Conservation (phyloP, 2,113 vertebrate species). For the Globicephala melas region DNA sequence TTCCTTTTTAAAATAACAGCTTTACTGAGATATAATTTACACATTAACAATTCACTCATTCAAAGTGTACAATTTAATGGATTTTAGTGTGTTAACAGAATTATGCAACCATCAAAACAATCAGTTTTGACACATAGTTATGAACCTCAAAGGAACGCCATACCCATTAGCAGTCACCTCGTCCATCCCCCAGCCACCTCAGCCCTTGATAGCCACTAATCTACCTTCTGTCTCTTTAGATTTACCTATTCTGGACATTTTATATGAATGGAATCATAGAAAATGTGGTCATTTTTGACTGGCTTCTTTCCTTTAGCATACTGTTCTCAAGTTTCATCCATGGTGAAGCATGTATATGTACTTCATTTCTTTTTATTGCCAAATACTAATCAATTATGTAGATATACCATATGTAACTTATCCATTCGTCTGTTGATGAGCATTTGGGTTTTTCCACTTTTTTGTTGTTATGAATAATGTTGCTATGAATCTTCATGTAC, state of each 20-base stretch:
- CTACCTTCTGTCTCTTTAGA: neutral
- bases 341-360: neutral
- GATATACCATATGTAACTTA: neutral
- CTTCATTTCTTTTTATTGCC: neutral
- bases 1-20: neutral
- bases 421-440: neutral
- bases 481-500: neutral
- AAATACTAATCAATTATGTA: neutral
- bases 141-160: neutral
- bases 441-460: neutral
- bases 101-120: neutral
- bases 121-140: neutral
- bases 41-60: neutral
- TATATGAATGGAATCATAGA: neutral
- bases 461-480: neutral
- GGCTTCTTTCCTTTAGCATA: neutral
- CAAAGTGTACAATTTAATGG: neutral
- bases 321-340: neutral
- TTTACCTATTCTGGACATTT: neutral
- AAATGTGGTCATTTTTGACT: neutral
- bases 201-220: neutral
- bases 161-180: neutral
- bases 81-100: neutral
- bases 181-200: neutral
- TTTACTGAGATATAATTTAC: neutral